Percentiles rank a stretch among this genome's conserved stretches.
phyloP scores from a whole-genome alignment of 2,113 vertebrate species.

The Formicarius rufipectus region DNA sequence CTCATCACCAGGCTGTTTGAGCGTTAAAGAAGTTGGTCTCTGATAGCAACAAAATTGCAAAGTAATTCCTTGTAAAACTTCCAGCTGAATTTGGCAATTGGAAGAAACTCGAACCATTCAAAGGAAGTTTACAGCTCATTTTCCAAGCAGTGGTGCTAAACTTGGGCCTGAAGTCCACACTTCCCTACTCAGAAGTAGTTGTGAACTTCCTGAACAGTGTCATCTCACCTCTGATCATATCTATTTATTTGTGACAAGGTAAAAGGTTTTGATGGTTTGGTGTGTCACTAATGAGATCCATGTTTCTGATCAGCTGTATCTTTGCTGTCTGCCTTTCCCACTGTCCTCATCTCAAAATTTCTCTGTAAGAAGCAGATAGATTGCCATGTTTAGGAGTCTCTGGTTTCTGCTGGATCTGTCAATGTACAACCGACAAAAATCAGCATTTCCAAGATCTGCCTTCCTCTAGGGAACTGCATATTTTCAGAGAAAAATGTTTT shows the following conservation, averaged over 20 bases:
- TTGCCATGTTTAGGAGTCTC: background rate
- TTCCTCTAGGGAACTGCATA: background rate
- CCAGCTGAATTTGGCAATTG: background rate
- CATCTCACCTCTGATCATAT: background rate
- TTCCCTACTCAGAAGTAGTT: background rate
- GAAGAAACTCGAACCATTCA: background rate
- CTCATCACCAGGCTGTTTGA: background rate
- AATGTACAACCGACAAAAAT: background rate
- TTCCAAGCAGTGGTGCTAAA: background rate
- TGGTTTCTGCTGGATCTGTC: background rate
- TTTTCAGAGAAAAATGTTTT: background rate
- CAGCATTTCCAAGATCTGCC: background rate
- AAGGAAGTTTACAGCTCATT: background rate
- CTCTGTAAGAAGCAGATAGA: background rate
- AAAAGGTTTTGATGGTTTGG: background rate
- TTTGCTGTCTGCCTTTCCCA: background rate
- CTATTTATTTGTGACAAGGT: background rate
- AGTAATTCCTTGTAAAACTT: background rate
- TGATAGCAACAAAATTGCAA: background rate
- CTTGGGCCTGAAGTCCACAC: accelerated
- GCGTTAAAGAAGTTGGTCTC: background rate
- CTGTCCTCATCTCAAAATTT: background rate
- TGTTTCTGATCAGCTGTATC: background rate
- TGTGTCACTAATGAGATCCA: background rate
- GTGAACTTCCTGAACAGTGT: background rate